Base-by-base conservation (phyloP, 2,797 vertebrate species). In the Distichodus sexfasciatus region DNA sequence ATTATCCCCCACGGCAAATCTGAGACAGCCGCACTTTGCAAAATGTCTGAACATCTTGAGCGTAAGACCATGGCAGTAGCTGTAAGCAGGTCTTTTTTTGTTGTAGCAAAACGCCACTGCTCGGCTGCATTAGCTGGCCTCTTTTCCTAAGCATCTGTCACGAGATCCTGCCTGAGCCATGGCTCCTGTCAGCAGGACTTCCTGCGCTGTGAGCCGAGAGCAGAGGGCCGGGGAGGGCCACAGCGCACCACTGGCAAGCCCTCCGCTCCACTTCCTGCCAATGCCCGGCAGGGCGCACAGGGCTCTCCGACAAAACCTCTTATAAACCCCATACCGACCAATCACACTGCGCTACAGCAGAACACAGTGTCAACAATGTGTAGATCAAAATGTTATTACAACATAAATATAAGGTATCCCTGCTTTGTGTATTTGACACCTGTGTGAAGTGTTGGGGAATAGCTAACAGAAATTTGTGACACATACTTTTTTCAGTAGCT, bases 101-200 rank as follows among this genome's bases (percentile, higher is more conserved):
- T 74, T 75, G 50, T n/a, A 48, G 23, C 51, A 41, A 57, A 57
- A 61, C 55, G 43, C 64, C 36, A 63, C 35, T 73, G 61, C 54
- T 68, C n/a, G 71, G 60, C 36, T 65, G 59, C 64, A 21, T 10
- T 47, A 54, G 66, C 70, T 79, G 74, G 77, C 77, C 74, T 61
- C 68, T 59, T 74, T 64, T 70, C 62, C 74, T 51, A 54, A 76
- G 77, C 77, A 79, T 79, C 77, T 79, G 77, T 79, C 71, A 74
- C 33, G 23, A 74, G 68, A 79, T 79, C 74, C 74, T 79, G 74
- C 71, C 64, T 79, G 68, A 74, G 71, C 77, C 74, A 74, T 66
- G 68, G 59, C 53, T 74, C 70, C 61, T 79, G 77, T 79, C 77
- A 79, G 77, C 77, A 76, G 74, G 77, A 79, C 77, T 79, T 79